Evolutionary conservation across 1,140 invertebrate species (phyloP), one percentile per base, ranked within the genome.

Genomic region (Drosophila bipectinata): DNA sequence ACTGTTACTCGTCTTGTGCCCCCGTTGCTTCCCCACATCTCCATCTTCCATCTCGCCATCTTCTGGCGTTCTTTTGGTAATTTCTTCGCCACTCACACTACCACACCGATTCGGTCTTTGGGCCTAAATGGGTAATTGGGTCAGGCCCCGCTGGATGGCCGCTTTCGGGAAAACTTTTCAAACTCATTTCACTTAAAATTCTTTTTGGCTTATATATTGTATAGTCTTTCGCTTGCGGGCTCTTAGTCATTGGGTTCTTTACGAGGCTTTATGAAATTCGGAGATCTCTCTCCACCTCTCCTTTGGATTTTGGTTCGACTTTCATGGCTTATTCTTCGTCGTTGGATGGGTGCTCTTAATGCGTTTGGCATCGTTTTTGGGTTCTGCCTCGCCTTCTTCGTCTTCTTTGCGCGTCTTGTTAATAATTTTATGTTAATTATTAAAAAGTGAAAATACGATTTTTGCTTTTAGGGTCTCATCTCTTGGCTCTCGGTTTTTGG

Each of bases 341-440:
- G 37, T 64, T 39, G 18, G 34, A 45, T 32, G 37, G 56, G 24
- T 34, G 41, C 24, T 77, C 52, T 74, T 82, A 80, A 72, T 85
- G 67, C 72, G 74, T 58, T 75, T 78, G 69, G 71, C 74, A 72
- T 82, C 73, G 62, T 76, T 88, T 85, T 67, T 24, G 58, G 49
- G 67, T 87, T 85, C 62, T 72, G 56, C 66, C 69, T 64, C 59
- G 56, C 67, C 69, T 67, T 59, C 66, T 6, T 9, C 56, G 21
- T 54, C 69, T 47, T 72, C 57, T 32, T 61, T 47, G 44, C 18
- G 44, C 56, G 51, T 51, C 75, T 76, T 72, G 61, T 85, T 85
- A 78, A 87, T 85, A 82, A 69, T 80, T 79, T 82, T 77, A 87
- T 90, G 88, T 90, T 77, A 90, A 90, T 90, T 90, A 90, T 90